These are phyloP conservation scores for Trissolcus brochymenae DNA, from an alignment of 2,888 invertebrate genomes.

Conservation along the genomic window DNA sequence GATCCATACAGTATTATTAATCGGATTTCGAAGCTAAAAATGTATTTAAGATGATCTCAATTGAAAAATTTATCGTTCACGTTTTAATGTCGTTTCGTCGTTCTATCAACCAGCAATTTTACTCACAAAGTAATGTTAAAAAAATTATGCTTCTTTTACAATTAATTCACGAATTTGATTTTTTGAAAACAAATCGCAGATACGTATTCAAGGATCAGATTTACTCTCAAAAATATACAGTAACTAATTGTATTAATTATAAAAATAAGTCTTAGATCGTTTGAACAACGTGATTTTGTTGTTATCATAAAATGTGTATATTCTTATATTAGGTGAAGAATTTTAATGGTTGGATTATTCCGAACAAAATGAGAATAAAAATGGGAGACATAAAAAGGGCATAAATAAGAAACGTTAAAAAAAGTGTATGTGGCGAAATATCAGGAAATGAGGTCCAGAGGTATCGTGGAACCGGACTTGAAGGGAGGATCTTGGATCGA, in stretches of 20 bases:
- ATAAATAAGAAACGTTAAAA: conserved; percentile 16
- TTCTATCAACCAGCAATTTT: background rate
- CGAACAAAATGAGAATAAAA: background rate
- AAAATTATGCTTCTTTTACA: too few species aligned
- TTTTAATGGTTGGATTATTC: background rate
- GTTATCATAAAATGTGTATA: too few species aligned
- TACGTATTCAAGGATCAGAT: too few species aligned
- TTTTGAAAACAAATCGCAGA: too few species aligned
- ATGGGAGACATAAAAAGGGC: background rate
- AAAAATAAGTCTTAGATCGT: too few species aligned
- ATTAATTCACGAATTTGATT: too few species aligned
- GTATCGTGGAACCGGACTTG: conserved; percentile 19
- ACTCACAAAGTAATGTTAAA: too few species aligned
- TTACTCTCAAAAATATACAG: too few species aligned
- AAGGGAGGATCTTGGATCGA: conserved; percentile 31
- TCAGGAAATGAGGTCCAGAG: conserved; percentile 47
- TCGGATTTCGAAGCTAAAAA: conserved; percentile 40
- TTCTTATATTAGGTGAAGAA: background rate
- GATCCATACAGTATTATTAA: conserved; percentile 46
- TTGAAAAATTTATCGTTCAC: conserved; percentile 28
- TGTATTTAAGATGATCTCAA: conserved; percentile 15
- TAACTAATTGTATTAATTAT: too few species aligned
- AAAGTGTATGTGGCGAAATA: conserved; percentile 25
- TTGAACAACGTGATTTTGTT: too few species aligned
- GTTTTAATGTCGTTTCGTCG: conserved; percentile 26